A percentile compares a stretch with the other conserved stretches of the same genome.
phyloP scores from a whole-genome alignment of 92 coral and sea anemone species.

The Porites divaricata region DNA sequence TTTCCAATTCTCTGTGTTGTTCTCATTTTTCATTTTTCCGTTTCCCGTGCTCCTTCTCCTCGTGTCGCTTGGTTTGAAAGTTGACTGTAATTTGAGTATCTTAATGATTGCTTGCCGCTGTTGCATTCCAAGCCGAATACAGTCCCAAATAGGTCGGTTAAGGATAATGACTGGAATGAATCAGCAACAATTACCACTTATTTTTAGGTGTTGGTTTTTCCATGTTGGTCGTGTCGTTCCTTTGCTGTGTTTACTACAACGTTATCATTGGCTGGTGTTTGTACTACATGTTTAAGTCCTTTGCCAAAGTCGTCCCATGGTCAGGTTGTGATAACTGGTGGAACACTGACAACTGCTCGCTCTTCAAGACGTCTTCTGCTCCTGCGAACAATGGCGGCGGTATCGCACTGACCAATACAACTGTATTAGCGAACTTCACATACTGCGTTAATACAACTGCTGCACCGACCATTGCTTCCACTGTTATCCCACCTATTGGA shows the following conservation, averaged over 20 bases:
- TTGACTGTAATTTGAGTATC: no score
- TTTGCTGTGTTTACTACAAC: slow-evolving; percentile 94
- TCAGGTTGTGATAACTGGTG: slow-evolving; percentile 86
- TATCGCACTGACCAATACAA: slow-evolving; percentile 3
- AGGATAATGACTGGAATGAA: neutral
- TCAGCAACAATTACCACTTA: neutral
- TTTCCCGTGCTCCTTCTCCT: no score
- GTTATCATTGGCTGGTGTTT: slow-evolving; percentile 99
- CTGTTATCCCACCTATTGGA: slow-evolving; percentile 6
- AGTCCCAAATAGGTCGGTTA: no score
- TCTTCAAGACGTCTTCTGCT: slow-evolving; percentile 12
- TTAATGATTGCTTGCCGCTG: no score
- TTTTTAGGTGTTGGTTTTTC: slow-evolving; percentile 94
- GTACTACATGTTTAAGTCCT: slow-evolving; percentile 95
- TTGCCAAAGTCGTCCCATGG: slow-evolving; percentile 94
- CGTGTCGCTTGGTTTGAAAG: no score
- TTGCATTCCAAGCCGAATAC: no score
- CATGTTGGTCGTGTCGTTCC: slow-evolving; percentile 95
- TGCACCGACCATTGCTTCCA: neutral
- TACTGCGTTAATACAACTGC: slow-evolving; percentile 17
- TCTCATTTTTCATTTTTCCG: no score
- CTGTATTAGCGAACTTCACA: neutral
- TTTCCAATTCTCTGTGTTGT: no score
- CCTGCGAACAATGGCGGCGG: neutral
- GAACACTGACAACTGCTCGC: slow-evolving; percentile 86